These are phyloP conservation scores for Mya arenaria DNA, from an alignment of 1,140 invertebrate genomes.

Conservation along the genomic window DNA sequence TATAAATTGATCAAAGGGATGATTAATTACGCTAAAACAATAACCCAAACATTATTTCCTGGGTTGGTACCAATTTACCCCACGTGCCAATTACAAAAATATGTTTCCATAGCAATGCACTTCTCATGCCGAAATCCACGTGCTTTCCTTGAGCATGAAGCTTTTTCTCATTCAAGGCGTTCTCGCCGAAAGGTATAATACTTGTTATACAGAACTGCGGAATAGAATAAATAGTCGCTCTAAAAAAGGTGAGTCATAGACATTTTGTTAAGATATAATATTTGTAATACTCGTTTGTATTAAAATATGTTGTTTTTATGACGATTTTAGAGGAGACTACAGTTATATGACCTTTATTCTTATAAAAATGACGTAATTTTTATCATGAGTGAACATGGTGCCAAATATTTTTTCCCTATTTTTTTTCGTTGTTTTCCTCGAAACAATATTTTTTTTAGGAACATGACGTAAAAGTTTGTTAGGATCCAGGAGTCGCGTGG, in stretches of 20 bases:
- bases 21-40: no score
- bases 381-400: not conserved
- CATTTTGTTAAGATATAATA: not conserved
- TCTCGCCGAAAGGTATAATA: conserved; percentile 32
- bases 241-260: conserved; percentile 10
- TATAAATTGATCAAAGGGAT: no score
- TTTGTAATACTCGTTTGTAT: not conserved
- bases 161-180: conserved; percentile 28
- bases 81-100: conserved; percentile 28
- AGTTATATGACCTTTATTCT: not conserved
- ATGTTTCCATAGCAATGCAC: conserved; percentile 36
- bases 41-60: no score
- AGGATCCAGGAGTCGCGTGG: no score
- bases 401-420: not conserved
- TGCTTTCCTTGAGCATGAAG: conserved; percentile 38
- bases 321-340: not conserved
- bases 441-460: no score
- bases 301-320: not conserved
- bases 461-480: no score
- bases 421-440: not conserved
- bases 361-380: not conserved
- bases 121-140: conserved; percentile 44
- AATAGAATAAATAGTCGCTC: conserved; percentile 40
- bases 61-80: conserved; percentile 3
- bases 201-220: conserved; percentile 47